Base-by-base conservation (phyloP, 2,888 invertebrate species). In the Eupithecia pulchellata region DNA sequence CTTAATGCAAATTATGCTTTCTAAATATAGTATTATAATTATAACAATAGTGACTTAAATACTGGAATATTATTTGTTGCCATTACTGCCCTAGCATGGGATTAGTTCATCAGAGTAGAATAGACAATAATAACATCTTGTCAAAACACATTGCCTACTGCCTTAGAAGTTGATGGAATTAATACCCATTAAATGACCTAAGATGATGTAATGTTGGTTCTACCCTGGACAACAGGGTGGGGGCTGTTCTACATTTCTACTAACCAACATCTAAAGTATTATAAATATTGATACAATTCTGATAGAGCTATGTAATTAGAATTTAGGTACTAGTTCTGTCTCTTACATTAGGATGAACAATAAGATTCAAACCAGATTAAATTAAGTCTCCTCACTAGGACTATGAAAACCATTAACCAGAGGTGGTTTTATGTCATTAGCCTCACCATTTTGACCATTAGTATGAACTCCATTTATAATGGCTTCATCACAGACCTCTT, bases 351-450 rank as follows among this genome's bases (percentile, higher is more conserved):
- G 25, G 52, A 25, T 52, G 25, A 25, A n/a, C 11, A 52, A 17
- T 60, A 11, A 30, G 6, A 30, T 4, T 32, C 3, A 58, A 64
- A 6, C 14, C 14, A 47, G 20, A 32, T 52, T 27, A 61, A 34
- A 27, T 64, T 36, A 64, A 36, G 66, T 63, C 66, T 79, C 83
- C 57, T 86, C 84, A 78, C 80, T 82, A 61, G 87, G 86, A 78
- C 85, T 88, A 74, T 92, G 90, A 77, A 89, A 91, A 63, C 94
- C 93, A 86, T 94, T 93, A 25, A 92, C 87, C 78, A 92, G 78
- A 14, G 88, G 88, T 68, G 82, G 80, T 64, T 75, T 74, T n/a
- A 76, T 70, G 71, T 83, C 83, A 69, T 86, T 87, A 76, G 79
- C 77, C 68, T 82, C 83, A 66, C 81, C 87, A 85, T 80, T 86